phyloP scores from a whole-genome alignment of 2,797 vertebrate genomes.

The Protonibea diacanthus region DNA sequence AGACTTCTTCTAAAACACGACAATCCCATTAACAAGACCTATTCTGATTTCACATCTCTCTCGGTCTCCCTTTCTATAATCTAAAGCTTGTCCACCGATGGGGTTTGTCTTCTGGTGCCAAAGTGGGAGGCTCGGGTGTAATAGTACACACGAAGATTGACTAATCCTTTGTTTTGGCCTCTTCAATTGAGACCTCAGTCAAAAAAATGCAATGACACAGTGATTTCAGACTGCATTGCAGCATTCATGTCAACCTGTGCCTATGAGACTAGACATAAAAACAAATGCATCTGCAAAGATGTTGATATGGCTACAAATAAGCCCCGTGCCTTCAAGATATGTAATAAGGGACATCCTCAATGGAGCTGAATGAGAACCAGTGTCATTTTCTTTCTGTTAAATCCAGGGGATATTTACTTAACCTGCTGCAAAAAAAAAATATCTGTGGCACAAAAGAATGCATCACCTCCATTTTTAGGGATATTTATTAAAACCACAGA shows the following conservation, averaged over 20 bases:
- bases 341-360: background rate
- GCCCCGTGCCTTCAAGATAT: background rate
- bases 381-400: background rate
- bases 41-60: slow-evolving; percentile 78
- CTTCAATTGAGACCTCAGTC: slow-evolving; percentile 57
- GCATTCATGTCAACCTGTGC: background rate
- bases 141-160: slow-evolving; percentile 74
- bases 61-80: slow-evolving; percentile 56
- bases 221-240: slow-evolving; percentile 16
- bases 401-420: background rate
- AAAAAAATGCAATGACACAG: slow-evolving; percentile 32
- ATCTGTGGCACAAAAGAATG: background rate
- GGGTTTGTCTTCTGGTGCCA: slow-evolving; percentile 54
- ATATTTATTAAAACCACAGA: background rate
- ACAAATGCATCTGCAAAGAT: slow-evolving; percentile 2
- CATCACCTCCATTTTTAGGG: background rate
- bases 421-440: background rate
- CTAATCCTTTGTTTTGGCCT: slow-evolving; percentile 72
- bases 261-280: background rate
- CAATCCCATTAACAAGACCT: slow-evolving; percentile 87
- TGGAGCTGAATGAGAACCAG: background rate
- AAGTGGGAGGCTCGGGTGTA: slow-evolving; percentile 56
- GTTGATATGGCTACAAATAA: background rate
- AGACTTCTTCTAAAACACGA: slow-evolving; percentile 79
- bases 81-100: slow-evolving; percentile 50